Evolutionary conservation across 2,888 invertebrate genomes (phyloP), one percentile per base, ranked within the genome.

Genomic region (Spodoptera exigua): DNA sequence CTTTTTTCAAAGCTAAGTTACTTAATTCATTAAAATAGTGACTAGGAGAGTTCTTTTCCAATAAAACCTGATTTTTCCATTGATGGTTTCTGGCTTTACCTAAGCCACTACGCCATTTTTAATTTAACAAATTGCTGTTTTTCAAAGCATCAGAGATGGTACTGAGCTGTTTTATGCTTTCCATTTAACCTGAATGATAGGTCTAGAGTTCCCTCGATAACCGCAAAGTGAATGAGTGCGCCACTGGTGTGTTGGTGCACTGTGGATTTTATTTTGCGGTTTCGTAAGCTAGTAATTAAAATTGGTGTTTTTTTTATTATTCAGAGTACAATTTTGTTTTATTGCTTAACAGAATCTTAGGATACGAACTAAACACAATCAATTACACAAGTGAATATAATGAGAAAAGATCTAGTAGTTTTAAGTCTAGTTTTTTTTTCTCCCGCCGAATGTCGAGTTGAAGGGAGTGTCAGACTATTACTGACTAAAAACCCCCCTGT

Each of bases 41-140:
- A 45, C 34, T n/a, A 18, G 4, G 57, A 11, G 10, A 51, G 14
- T 35, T 17, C 3, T 12, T 39, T 14, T 16, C 14, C 14, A 12
- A 39, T 34, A 37, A 55, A 17, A 17, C 13, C 16, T 3, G 34
- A 21, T 51, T 37, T 53, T 63, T n/a, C 32, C 11, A 45, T 46
- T 43, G 35, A 44, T 32, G 1, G 18, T 37, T 9, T 36, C 43
- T 70, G 65, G 46, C 47, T n/a, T 1, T 10, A 16, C 37, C 40
- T 49, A 46, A n/a, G 51, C 39, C 32, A 21, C 39, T 21, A 21
- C 48, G 47, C 14, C 14, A 17, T 46, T 49, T 62, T 73, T 77
- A 76, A 80, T 78, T 67, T 70, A 65, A 67, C 66, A 70, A 74
- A 79, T 76, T 61, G 70, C 45, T 56, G 39, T 73, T 64, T 70